Percentiles rank a stretch among this genome's conserved stretches.
Conservation (phyloP, 2,888 invertebrate species). For the Cetonia aurata region DNA sequence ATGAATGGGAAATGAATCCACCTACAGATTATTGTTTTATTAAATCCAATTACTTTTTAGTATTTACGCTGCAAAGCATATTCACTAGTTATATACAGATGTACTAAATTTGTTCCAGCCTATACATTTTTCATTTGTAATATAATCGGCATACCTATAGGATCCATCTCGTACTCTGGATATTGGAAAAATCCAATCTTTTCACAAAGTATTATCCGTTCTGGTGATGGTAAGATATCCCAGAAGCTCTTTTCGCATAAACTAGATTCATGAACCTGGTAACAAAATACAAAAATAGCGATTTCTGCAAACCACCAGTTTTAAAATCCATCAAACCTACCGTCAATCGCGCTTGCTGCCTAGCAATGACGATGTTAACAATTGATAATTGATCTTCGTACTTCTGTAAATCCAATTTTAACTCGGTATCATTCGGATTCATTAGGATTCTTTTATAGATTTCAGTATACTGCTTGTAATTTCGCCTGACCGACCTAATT, state of each 20-base stretch:
- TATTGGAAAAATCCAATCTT: conserved; percentile 61
- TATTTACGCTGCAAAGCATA: too few relatives aligned
- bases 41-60: too few relatives aligned
- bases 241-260: conserved; percentile 71
- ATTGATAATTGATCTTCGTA: conserved; percentile 82
- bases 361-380: conserved; percentile 81
- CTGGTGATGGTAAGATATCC: conserved; percentile 65
- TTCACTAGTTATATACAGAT: too few relatives aligned
- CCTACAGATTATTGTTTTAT: too few relatives aligned
- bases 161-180: conserved; percentile 50
- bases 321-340: conserved; percentile 63
- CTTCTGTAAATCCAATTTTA: conserved; percentile 79
- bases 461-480: conserved; percentile 77
- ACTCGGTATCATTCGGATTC: conserved; percentile 80
- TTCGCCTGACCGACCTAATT: conserved; percentile 76
- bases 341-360: conserved; percentile 84
- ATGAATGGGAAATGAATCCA: too few relatives aligned
- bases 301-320: too few relatives aligned
- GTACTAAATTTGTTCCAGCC: too few relatives aligned
- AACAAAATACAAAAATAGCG: too few relatives aligned
- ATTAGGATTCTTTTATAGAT: conserved; percentile 79
- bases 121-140: too few relatives aligned
- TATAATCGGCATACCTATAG: conserved; percentile 49
- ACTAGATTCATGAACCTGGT: conserved; percentile 73
- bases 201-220: conserved; percentile 62